Base-by-base conservation (phyloP, 1,140 invertebrate genomes). In the Pseudomyrmex gracilis region DNA sequence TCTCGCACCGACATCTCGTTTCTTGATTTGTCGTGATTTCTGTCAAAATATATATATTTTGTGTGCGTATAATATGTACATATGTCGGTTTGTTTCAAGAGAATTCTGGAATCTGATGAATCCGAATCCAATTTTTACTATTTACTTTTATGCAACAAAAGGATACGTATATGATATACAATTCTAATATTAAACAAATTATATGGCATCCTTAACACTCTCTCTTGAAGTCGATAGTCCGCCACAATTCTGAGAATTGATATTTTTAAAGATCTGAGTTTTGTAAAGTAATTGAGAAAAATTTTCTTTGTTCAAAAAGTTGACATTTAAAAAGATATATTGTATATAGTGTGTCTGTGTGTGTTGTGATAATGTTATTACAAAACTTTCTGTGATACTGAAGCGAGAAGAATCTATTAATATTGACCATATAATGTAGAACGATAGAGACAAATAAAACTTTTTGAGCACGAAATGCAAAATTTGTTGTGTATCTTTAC, bases 1-100 rank as follows among this genome's bases (percentile, higher is more conserved):
- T 80, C 91, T 93, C 92, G 90, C 90, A 91, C 88, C 66, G 90
- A 88, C 90, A 90, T 93, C 90, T 91, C 90, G 90, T 90, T 90
- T 82, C 85, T 63, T 71, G 66, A 76, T 87, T 76, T 64, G 13
- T 58, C 34, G 63, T 51, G 80, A 76, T 83, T 77, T 77, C 24
- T 5, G 47, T 45, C 47, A 1, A 20, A 17, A 24, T 49, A 34
- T 22, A 24, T 24, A 22, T 12, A 20, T 5, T 64, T 10, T 7
- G 43, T n/a, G 8, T 43, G n/a, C 17, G 17, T 22, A 8, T 15
- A 20, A 24, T 74, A 3, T 45, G 2, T 8, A 43, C 22, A 20
- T 60, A 12, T 47, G 12, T 10, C 3, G 63, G 55, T 83, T 57
- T 53, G 61, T 87, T 58, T n/a, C 57, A 70, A 47, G 3, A 17